Percentiles rank a stretch among this genome's conserved stretches.
Conservation (phyloP, 2,113 vertebrate species). For the Pterocles orientalis region DNA sequence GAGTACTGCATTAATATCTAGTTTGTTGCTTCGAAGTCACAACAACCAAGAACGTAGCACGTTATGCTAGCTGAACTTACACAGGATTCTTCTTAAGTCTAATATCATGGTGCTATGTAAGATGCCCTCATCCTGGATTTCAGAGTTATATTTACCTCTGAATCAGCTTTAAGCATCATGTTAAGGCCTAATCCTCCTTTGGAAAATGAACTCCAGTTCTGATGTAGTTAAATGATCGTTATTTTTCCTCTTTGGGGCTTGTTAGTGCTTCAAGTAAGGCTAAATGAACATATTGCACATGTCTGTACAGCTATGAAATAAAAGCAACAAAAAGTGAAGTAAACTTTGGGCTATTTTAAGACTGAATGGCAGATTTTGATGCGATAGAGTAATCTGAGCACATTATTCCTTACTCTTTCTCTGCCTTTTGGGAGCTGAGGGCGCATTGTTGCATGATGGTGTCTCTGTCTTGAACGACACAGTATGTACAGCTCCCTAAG, state of each 20-base stretch:
- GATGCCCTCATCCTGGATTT: slow-evolving; percentile 50
- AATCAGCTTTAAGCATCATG: slow-evolving; percentile 63
- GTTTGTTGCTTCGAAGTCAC: background rate
- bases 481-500: background rate
- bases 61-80: background rate
- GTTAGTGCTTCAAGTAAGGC: background rate
- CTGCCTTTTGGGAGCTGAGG: background rate
- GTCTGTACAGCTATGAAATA: background rate
- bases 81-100: background rate
- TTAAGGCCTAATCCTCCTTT: slow-evolving; percentile 55
- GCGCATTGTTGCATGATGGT: background rate
- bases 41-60: background rate
- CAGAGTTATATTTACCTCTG: slow-evolving; percentile 63
- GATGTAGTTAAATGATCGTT: background rate
- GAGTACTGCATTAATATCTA: background rate
- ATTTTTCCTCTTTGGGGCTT: background rate
- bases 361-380: background rate
- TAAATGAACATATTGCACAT: background rate
- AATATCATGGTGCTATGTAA: background rate
- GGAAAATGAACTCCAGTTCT: slow-evolving; percentile 26
- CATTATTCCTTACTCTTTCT: background rate
- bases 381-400: background rate
- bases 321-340: background rate
- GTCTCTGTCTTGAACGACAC: background rate
- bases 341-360: background rate